These are phyloP conservation scores for Nothobranchius kuhntae DNA, from an alignment of 2,113 vertebrate species.

Conservation along the genomic window DNA sequence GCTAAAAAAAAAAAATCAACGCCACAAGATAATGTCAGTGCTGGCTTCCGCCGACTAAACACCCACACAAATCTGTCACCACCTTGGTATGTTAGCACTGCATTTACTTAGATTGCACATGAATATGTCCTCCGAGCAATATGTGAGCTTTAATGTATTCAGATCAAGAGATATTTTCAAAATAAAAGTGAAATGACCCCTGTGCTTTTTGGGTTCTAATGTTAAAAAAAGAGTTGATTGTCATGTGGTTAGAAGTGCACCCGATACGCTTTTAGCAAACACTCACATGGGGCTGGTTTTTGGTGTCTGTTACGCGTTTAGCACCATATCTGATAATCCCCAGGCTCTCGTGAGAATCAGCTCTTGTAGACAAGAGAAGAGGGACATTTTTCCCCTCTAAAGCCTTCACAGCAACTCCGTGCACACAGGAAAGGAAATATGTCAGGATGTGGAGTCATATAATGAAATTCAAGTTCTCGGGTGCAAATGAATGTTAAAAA, in stretches of 20 bases:
- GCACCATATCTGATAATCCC: conserved; percentile 41
- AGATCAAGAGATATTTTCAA: background rate
- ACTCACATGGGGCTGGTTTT: conserved; percentile 25
- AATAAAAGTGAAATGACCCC: conserved; percentile 26
- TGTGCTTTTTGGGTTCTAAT: conserved; percentile 9
- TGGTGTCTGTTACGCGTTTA: conserved; percentile 19
- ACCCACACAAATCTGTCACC: conserved; percentile 64
- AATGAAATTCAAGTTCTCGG: conserved; percentile 7
- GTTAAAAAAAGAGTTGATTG: conserved; percentile 25
- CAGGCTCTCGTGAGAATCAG: conserved; percentile 27
- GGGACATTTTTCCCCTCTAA: conserved; percentile 27
- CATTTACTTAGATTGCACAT: conserved; percentile 23
- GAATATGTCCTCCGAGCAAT: background rate
- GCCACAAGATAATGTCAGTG: conserved; percentile 64
- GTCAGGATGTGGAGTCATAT: conserved; percentile 22
- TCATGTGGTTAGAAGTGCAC: conserved; percentile 21
- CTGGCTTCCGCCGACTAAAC: conserved; percentile 60
- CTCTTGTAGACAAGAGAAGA: conserved; percentile 32
- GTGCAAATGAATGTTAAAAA: no score
- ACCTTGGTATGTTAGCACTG: conserved; percentile 30
- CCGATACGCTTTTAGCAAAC: conserved; percentile 16
- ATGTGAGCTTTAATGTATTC: no score
- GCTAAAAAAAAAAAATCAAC: conserved; percentile 57
- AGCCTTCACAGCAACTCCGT: conserved; percentile 34
- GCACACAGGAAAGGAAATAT: conserved; percentile 25